Base-by-base conservation (phyloP, 2,113 vertebrate species). In the Ptilonorhynchus violaceus region DNA sequence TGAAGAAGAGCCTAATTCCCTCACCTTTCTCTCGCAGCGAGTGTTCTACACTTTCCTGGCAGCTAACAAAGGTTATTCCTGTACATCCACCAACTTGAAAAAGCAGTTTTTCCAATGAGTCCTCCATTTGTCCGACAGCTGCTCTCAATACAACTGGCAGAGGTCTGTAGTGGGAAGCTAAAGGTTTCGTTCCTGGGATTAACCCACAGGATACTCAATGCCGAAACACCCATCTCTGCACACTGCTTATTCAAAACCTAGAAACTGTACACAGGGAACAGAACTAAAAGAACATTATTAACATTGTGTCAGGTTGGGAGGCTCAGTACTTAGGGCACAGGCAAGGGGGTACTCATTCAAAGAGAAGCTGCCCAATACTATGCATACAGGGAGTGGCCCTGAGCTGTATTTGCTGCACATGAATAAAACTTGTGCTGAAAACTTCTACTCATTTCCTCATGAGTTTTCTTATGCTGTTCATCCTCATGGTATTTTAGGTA, bases 401-500 rank as follows among this genome's bases (percentile, higher is more conserved):
- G 66, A 85, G 63, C 75, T 79, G 25, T 67, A 33, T 88, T 88
- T 88, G 56, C 44, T 86, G 35, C 41, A 42, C 30, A 88, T 91
- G 81, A 96, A 91, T 93, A 74, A 91, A 95, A 82, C 68, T 78
- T 70, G 30, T 7, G 60, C 85, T 76, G 50, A 94, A 93, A 85
- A 89, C 24, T 73, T 90, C 62, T 76, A 3, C 77, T 53, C 39
- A 63, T 91, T 97, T 97, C 88, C 95, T 94, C 83, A 84, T 95
- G 76, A 91, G 42, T 88, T 95, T 92, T 90, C 55, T 62, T 91
- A 59, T 5, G 84, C 37, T 88, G 39, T 67, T 94, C 79, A 93
- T 92, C 62, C n/a, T 62, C 56, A 46, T 94, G 91, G 91, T 59
- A 95, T 94, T 95, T 86, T 79, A 95, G 64, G 91, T 66, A 93